These are phyloP conservation scores for Onychomys torridus DNA, from an alignment of 2,797 vertebrate species.

Conservation along the genomic window DNA sequence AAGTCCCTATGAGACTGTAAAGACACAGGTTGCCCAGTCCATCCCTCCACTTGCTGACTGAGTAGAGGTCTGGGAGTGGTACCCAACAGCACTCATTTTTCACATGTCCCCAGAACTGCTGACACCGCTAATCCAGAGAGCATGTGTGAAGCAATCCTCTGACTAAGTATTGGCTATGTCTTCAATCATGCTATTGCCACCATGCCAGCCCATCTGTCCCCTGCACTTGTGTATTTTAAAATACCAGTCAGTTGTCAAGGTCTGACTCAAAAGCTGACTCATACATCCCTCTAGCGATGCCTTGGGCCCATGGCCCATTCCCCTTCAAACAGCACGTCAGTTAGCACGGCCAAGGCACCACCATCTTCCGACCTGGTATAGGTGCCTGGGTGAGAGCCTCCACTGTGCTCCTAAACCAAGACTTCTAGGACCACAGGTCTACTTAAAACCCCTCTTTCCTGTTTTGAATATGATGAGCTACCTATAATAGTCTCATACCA, in stretches of 20 bases:
- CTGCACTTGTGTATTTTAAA: not conserved
- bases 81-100: not conserved
- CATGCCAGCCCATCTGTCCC: rapidly evolving
- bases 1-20: not conserved
- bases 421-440: not conserved
- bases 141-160: not conserved
- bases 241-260: not conserved
- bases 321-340: not conserved
- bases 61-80: not conserved
- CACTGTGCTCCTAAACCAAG: not conserved
- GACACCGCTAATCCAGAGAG: not conserved
- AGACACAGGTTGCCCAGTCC: not conserved
- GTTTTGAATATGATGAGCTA: not conserved
- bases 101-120: not conserved
- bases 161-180: not conserved
- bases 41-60: not conserved
- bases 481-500: not conserved
- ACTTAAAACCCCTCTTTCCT: not conserved
- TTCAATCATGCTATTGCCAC: not conserved
- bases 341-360: rapidly evolving
- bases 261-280: not conserved
- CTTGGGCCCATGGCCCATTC: not conserved
- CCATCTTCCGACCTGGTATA: not conserved
- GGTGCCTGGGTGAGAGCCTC: not conserved
- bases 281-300: not conserved